A percentile compares a stretch with the other conserved stretches of the same genome.
phyloP scores from a whole-genome alignment of 2,888 invertebrate species.

The Agonopterix subpropinquella region DNA sequence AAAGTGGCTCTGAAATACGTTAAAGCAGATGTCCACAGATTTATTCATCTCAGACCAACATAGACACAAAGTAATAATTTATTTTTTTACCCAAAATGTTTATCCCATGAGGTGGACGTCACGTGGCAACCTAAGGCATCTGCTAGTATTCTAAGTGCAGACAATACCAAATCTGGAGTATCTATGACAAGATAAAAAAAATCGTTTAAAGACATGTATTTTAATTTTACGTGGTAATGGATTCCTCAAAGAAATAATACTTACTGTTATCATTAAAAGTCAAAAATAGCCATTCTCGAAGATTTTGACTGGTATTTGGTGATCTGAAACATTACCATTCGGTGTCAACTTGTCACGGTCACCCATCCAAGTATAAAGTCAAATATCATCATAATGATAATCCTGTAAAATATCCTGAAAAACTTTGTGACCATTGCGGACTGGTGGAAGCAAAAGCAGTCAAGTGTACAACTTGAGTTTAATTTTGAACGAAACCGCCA shows the following conservation, averaged over 20 bases:
- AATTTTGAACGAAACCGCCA: no score
- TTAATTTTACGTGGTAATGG: neutral
- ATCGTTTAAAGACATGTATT: neutral
- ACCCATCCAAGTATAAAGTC: no score
- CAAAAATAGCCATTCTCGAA: conserved; percentile 77
- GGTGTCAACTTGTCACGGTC: neutral
- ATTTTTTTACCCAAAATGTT: conserved; percentile 63
- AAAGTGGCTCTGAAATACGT: conserved; percentile 48
- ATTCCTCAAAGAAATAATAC: conserved; percentile 17
- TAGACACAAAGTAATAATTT: neutral
- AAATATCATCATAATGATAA: no score
- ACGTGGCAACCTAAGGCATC: conserved; percentile 87
- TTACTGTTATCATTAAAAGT: conserved; percentile 77
- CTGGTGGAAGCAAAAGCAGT: no score
- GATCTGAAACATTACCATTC: conserved; percentile 46
- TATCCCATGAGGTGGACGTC: conserved; percentile 88
- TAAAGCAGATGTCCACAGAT: neutral
- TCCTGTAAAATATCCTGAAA: no score
- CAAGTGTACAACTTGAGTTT: no score
- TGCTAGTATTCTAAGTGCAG: conserved; percentile 83
- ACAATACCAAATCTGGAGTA: conserved; percentile 80
- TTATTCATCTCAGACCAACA: neutral
- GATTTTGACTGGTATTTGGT: conserved; percentile 78
- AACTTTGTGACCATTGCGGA: no score
- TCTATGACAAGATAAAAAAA: conserved; percentile 46